Evolutionary conservation across 2,888 invertebrate genomes (phyloP), one percentile per base, ranked within the genome.

Genomic region (Hydraecia micacea): DNA sequence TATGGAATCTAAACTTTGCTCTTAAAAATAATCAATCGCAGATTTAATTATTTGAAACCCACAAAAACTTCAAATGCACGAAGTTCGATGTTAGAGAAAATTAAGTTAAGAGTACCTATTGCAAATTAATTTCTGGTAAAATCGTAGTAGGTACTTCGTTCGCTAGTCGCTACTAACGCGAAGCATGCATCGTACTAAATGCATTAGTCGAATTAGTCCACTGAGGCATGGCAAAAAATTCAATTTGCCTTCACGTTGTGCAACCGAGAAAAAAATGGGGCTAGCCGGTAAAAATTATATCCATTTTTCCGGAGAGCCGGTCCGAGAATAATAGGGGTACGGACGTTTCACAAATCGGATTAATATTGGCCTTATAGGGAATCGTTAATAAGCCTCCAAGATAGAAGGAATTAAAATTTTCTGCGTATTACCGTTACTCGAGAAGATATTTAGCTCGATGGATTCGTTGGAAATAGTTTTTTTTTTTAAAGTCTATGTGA

Each of bases 141-240:
- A 83, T 86, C 74, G 81, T 84, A 83, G 49, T 39, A 32, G 15
- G 15, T 63, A 79, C 66, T 76, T 72, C 52, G 74, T 72, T 52
- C 65, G 58, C 71, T 81, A 75, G 69, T 52, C 65, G 58, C 71
- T 81, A 75, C 83, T 82, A 58, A 80, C 78, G 85, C 83, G 88
- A 89, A 91, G 91, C 94, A 94, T 95, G 95, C 94, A 95, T 93
- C 92, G 90, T 90, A 91, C 94, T 96, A 96, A 96, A 92, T 92
- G 95, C 95, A 96, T 96, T 97, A 96, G 93, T 91, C 94, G 94
- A 95, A 96, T 96, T 96, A 96, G 94, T 94, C 93, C 94, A 93
- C 89, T 95, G 95, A 95, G 92, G 96, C 96, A 92, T 94, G 91
- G 93, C 91, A 93, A 96, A 96, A 96, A 96, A 96, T 96, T 96